Evolutionary conservation across 2,797 vertebrate genomes (phyloP).

Genomic region (Acanthurus leucopareius): DNA sequence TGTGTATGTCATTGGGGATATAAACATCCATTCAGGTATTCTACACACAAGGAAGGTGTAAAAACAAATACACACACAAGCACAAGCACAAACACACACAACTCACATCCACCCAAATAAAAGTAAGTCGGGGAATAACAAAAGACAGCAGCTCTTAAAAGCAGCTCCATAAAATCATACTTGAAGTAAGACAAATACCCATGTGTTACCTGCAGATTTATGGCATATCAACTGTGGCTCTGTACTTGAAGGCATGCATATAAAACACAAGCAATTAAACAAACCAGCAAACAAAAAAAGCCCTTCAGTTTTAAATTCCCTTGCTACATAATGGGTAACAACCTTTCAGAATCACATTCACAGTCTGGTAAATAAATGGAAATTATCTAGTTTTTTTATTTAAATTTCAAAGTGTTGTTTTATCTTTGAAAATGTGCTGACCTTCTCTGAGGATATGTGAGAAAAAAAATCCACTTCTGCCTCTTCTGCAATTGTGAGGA

Average conservation of each 20-base stretch:
- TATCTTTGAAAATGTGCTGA: conserved; percentile 9
- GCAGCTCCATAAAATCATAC: conserved; percentile 6
- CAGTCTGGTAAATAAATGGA: not conserved
- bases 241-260: not conserved
- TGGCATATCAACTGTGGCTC: not conserved
- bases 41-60: conserved; percentile 46
- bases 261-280: not conserved
- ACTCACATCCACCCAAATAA: conserved; percentile 1
- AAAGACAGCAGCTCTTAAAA: conserved; percentile 14
- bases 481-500: not conserved
- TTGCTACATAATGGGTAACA: too few species aligned
- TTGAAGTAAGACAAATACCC: not conserved
- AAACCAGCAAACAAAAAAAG: too few species aligned
- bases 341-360: not conserved
- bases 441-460: not conserved
- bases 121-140: conserved; percentile 19
- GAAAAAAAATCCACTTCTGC: not conserved
- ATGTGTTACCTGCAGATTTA: not conserved
- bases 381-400: not conserved
- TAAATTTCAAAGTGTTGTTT: not conserved
- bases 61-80: conserved; percentile 37
- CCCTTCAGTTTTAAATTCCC: too few species aligned
- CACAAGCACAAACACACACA: conserved; percentile 13
- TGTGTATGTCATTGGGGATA: conserved; percentile 71
- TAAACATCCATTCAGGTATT: conserved; percentile 57